Conservation (phyloP, 2,888 invertebrate genomes). For the Aporophyla lueneburgensis region DNA sequence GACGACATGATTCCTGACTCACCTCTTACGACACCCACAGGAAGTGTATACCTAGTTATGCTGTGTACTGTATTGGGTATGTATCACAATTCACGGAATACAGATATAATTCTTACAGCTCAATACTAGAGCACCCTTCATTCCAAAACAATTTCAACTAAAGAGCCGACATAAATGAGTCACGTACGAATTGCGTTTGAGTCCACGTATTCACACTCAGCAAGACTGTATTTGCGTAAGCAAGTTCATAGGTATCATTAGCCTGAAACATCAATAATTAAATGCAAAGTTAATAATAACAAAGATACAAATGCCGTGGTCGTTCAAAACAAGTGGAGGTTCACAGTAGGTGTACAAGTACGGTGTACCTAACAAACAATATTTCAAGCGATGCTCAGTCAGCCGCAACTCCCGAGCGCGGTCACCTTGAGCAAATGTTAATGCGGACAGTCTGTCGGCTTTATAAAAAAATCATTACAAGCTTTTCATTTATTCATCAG, state of each 20-base stretch:
- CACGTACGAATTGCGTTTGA: constrained; percentile 33
- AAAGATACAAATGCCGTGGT: constrained; percentile 64
- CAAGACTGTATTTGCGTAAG: constrained; percentile 45
- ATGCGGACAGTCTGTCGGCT: constrained; percentile 84
- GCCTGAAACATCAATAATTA: constrained; percentile 44
- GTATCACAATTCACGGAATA: constrained; percentile 44
- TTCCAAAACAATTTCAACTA: constrained; percentile 31
- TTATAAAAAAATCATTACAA: constrained; percentile 82
- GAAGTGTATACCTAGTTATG: constrained; percentile 51
- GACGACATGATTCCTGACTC: constrained; percentile 46
- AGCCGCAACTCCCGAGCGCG: constrained; percentile 86
- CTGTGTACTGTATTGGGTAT: constrained; percentile 14
- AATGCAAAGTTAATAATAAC: constrained; percentile 57
- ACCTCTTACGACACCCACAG: constrained; percentile 50
- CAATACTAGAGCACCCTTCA: constrained; percentile 39
- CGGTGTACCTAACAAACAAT: constrained; percentile 73
- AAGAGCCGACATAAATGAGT: constrained; percentile 36
- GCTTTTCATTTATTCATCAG: constrained; percentile 80
- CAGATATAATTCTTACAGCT: constrained; percentile 31
- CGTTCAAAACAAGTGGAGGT: constrained; percentile 75
- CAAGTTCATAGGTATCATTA: constrained; percentile 51
- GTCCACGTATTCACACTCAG: constrained; percentile 32
- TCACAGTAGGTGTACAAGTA: constrained; percentile 74
- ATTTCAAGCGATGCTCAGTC: constrained; percentile 87
- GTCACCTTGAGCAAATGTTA: constrained; percentile 90